Percentiles rank a stretch among this genome's conserved stretches.
Conservation (phyloP, 2,797 vertebrate genomes). For the Anguilla anguilla region DNA sequence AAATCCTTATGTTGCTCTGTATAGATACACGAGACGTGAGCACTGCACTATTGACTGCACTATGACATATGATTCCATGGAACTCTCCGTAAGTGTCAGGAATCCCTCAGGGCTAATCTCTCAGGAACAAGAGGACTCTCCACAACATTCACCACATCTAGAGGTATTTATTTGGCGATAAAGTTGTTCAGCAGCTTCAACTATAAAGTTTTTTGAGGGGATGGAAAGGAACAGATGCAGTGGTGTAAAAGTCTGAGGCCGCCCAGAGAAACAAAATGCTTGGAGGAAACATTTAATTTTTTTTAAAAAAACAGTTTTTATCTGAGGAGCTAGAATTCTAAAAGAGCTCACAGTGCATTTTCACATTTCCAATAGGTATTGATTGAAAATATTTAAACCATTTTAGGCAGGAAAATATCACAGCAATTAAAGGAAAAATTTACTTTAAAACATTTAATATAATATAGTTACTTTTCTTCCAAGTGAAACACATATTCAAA, state of each 20-base stretch:
- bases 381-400: neutral
- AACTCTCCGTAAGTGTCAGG: neutral
- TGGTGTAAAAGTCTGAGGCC: neutral
- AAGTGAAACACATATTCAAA: neutral
- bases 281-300: neutral
- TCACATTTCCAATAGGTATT: neutral
- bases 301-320: neutral
- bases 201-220: neutral
- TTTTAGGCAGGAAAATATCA: neutral
- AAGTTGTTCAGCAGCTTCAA: neutral
- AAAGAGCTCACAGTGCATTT: neutral
- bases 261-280: neutral
- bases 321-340: neutral
- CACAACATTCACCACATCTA: neutral
- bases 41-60: neutral
- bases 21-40: neutral
- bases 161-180: neutral
- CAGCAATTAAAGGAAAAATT: neutral
- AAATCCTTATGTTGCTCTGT: neutral
- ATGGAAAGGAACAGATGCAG: neutral
- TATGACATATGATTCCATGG: neutral
- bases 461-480: neutral
- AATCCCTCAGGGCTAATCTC: constrained; percentile 3
- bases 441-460: neutral
- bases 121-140: neutral